phyloP scores from a whole-genome alignment of 2,797 vertebrate genomes.

The Apodemus agrarius region DNA sequence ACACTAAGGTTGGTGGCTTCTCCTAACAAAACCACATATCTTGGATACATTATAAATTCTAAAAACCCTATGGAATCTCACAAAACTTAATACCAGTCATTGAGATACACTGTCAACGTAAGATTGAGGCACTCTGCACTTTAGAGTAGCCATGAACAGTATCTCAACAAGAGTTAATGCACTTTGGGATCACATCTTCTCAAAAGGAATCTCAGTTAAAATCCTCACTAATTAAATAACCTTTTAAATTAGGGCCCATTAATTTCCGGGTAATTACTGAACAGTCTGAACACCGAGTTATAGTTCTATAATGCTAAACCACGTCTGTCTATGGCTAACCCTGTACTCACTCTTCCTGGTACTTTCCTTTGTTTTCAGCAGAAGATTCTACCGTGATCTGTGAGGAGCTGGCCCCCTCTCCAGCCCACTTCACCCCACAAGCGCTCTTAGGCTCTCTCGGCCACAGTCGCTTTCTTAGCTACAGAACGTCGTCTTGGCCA shows the following conservation, averaged over 20 bases:
- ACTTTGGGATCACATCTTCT: slow-evolving; percentile 83
- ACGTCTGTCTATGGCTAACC: not conserved
- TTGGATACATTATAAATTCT: slow-evolving; percentile 26
- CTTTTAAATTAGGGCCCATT: slow-evolving; percentile 48
- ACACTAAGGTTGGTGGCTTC: not conserved
- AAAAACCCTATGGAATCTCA: slow-evolving; percentile 51
- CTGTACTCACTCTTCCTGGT: not conserved
- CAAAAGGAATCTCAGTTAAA: slow-evolving; percentile 73
- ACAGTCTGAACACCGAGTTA: slow-evolving; percentile 37
- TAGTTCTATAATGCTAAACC: not conserved
- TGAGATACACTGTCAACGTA: slow-evolving; percentile 63
- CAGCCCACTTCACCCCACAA: not conserved
- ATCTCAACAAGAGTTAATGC: slow-evolving; percentile 84
- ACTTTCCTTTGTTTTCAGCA: not conserved
- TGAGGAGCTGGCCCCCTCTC: slow-evolving; percentile 45
- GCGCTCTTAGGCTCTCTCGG: rapidly evolving
- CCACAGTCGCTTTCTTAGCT: slow-evolving; percentile 39
- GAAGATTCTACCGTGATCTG: slow-evolving; percentile 19
- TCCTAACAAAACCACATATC: slow-evolving; percentile 10
- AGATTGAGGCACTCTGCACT: slow-evolving; percentile 82
- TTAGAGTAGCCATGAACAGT: slow-evolving; percentile 73
- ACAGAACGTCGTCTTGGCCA: slow-evolving; percentile 33
- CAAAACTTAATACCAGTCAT: slow-evolving; percentile 45
- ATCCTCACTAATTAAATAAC: slow-evolving; percentile 61
- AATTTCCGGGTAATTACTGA: slow-evolving; percentile 39